These are phyloP conservation scores for Ophion ventricosus DNA, from an alignment of 2,888 invertebrate genomes.

Conservation along the genomic window DNA sequence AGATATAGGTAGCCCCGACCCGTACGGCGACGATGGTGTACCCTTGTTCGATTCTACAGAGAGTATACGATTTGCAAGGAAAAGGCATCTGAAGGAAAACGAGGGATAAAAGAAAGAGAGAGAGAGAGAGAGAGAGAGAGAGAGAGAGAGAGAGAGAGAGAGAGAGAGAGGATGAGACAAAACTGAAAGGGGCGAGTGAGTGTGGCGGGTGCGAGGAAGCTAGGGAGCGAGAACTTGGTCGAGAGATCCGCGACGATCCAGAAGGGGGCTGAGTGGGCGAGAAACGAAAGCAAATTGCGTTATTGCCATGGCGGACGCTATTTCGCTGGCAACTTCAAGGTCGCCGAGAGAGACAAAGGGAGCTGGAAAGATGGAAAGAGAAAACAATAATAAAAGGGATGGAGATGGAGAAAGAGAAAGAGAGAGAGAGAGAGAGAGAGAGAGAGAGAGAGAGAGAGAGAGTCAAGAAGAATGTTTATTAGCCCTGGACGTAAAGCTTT, in stretches of 20 bases:
- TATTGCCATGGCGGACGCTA: conserved; percentile 62
- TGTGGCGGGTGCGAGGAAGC: conserved; percentile 20
- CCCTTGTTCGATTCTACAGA: conserved; percentile 52
- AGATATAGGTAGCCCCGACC: conserved; percentile 51
- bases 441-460: background rate
- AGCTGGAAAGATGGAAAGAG: background rate
- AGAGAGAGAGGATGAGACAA: too few species aligned
- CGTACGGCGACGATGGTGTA: conserved; percentile 24
- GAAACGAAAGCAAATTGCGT: conserved; percentile 67
- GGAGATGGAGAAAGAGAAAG: background rate
- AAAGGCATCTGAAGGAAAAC: conserved; percentile 35
- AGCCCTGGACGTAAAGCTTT: background rate
- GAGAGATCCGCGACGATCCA: conserved; percentile 46
- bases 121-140: conserved; percentile 3
- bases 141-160: conserved; percentile 6
- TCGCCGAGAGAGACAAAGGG: conserved; percentile 28
- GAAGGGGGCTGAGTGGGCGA: conserved; percentile 56
- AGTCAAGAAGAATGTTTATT: background rate
- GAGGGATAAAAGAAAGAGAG: conserved; percentile 19
- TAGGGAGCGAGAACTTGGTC: conserved; percentile 57
- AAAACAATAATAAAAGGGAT: background rate
- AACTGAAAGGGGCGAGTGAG: conserved; percentile 20
- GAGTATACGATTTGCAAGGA: conserved; percentile 68
- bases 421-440: background rate
- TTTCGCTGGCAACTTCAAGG: conserved; percentile 62